phyloP scores from a whole-genome alignment of 2,888 invertebrate species.

The Ctena decussata region DNA sequence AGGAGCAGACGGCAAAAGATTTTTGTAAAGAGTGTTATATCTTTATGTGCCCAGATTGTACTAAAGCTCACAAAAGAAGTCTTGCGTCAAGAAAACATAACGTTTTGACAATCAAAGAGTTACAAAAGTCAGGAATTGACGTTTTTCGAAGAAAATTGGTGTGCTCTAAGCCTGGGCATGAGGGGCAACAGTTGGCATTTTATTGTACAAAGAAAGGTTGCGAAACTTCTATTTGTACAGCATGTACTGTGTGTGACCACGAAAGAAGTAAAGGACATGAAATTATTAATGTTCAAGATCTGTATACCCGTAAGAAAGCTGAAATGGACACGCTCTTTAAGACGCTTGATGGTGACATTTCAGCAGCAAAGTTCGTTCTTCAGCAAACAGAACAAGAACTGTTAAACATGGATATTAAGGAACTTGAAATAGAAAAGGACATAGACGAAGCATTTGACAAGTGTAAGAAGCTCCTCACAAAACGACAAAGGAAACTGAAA shows the following conservation, averaged over 20 bases:
- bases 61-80: constrained; percentile 66
- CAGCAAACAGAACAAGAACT: constrained; percentile 70
- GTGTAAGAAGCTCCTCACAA: constrained; percentile 53
- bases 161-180: constrained; percentile 67
- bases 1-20: constrained; percentile 66
- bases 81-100: constrained; percentile 66
- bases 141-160: constrained; percentile 65
- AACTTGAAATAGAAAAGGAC: constrained; percentile 71
- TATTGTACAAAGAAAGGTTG: constrained; percentile 70
- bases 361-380: constrained; percentile 58
- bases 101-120: constrained; percentile 61
- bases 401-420: constrained; percentile 69
- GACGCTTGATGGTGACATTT: constrained; percentile 58
- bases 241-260: constrained; percentile 71
- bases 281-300: constrained; percentile 67
- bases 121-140: constrained; percentile 66
- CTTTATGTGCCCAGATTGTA: constrained; percentile 71
- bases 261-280: constrained; percentile 66
- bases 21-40: constrained; percentile 74
- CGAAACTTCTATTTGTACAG: constrained; percentile 67
- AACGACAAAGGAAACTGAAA: constrained; percentile 58
- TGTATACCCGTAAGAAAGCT: constrained; percentile 59
- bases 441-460: constrained; percentile 65
- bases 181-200: constrained; percentile 67
- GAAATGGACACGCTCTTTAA: constrained; percentile 62